Evolutionary conservation across 2,113 vertebrate genomes (phyloP).

Genomic region (Ascaphus truei): DNA sequence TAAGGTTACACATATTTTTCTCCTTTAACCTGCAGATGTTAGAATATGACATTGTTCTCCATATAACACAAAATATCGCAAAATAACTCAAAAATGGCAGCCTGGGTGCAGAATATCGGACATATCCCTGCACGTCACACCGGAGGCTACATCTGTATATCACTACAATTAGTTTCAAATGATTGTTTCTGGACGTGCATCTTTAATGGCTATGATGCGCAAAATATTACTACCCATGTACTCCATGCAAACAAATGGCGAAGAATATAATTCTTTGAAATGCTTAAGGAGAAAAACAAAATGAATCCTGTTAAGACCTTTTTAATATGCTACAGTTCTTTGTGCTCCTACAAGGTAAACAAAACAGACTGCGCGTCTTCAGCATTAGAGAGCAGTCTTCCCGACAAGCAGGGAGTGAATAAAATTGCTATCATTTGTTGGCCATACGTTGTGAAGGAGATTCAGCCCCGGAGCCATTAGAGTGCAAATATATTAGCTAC

Average conservation of each 20-base stretch:
- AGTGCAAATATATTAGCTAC: slow-evolving; percentile 73
- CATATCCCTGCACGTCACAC: too few species aligned
- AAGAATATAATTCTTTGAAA: not conserved
- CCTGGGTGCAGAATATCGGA: too few species aligned
- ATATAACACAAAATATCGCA: too few species aligned
- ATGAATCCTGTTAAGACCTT: slow-evolving; percentile 31
- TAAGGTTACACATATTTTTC: too few species aligned
- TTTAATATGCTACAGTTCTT: slow-evolving; percentile 22
- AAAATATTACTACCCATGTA: too few species aligned
- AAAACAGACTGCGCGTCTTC: slow-evolving; percentile 44
- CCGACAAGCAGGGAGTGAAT: slow-evolving; percentile 42
- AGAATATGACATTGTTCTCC: too few species aligned
- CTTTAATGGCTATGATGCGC: too few species aligned
- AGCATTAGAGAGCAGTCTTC: slow-evolving; percentile 39
- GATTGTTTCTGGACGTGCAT: too few species aligned
- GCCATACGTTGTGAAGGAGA: slow-evolving; percentile 59
- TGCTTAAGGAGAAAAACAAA: not conserved
- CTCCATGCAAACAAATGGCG: not conserved
- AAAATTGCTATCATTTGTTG: slow-evolving; percentile 52
- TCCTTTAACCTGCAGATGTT: too few species aligned
- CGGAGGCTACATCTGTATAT: too few species aligned
- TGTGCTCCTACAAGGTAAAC: slow-evolving; percentile 38
- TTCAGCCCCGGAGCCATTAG: slow-evolving; percentile 55
- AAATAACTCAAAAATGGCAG: too few species aligned
- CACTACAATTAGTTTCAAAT: too few species aligned